Evolutionary conservation across 2,888 invertebrate genomes (phyloP).

Genomic region (Pachliopta kotzebuea): DNA sequence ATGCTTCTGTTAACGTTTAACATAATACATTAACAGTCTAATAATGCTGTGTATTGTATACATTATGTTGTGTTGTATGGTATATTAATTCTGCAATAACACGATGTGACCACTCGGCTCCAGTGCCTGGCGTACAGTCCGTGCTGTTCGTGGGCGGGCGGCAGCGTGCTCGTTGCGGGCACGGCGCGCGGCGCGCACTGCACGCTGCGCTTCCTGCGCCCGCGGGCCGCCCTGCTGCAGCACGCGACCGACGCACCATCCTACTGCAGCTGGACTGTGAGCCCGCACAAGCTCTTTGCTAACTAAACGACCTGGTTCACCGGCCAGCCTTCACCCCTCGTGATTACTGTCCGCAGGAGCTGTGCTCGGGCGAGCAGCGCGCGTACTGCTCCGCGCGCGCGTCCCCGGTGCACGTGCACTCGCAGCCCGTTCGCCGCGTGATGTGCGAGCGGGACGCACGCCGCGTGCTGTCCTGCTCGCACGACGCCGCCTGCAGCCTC

Average conservation of each 20-base stretch:
- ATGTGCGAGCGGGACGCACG: conserved; percentile 66
- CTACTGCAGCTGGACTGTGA: conserved; percentile 21
- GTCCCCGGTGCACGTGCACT: conserved; percentile 64
- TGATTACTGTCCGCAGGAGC: conserved; percentile 74
- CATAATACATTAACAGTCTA: no score
- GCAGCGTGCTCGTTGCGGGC: conserved; percentile 14
- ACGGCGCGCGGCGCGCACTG: conserved; percentile 17
- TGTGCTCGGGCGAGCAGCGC: conserved; percentile 68
- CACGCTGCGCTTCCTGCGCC: conserved; percentile 17
- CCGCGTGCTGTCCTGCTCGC: conserved; percentile 78
- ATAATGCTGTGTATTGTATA: no score
- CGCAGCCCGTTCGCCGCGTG: conserved; percentile 70
- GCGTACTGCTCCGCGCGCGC: conserved; percentile 66
- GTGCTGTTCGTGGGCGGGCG: neutral
- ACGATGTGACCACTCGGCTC: no score
- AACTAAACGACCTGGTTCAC: no score
- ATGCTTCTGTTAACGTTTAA: no score
- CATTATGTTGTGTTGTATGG: no score
- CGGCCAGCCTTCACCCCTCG: no score
- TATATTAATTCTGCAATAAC: no score
- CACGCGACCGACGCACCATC: conserved; percentile 7
- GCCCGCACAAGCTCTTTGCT: neutral
- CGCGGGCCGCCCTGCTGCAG: conserved; percentile 20
- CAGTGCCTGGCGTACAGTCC: conserved; percentile 24
- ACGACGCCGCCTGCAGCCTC: conserved; percentile 74